phyloP scores from a whole-genome alignment of 1,140 invertebrate genomes.

The Onthophagus taurus region DNA sequence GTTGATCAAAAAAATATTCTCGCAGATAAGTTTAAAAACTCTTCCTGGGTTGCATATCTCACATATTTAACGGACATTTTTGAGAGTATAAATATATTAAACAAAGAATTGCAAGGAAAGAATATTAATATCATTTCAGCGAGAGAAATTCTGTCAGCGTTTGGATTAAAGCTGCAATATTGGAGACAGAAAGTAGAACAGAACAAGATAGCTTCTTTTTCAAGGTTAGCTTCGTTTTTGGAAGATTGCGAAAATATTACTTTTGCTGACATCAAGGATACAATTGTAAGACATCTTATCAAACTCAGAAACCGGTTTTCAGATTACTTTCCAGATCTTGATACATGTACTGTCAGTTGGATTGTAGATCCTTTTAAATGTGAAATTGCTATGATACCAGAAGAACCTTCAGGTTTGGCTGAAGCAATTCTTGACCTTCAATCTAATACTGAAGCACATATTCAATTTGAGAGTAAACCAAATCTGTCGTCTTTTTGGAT shows the following conservation, averaged over 20 bases:
- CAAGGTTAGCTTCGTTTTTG: constrained; percentile 17
- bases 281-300: constrained; percentile 15
- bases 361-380: constrained; percentile 20
- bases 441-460: no score
- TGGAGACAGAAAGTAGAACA: no score
- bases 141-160: no score
- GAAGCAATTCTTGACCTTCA: no score
- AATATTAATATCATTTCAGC: no score
- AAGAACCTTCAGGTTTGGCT: constrained; percentile 12
- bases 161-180: no score
- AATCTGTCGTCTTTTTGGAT: no score
- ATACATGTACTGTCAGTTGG: constrained; percentile 19
- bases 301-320: constrained; percentile 16
- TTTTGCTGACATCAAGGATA: constrained; percentile 17
- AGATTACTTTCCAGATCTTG: constrained; percentile 19
- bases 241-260: constrained; percentile 17
- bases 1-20: constrained; percentile 23
- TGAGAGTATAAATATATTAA: constrained; percentile 12
- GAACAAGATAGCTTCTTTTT: constrained; percentile 18
- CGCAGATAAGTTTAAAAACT: constrained; percentile 22
- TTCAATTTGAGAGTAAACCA: constrained; percentile 21
- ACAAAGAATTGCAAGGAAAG: no score
- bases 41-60: constrained; percentile 22
- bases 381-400: constrained; percentile 17
- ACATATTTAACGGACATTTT: constrained; percentile 15